Percentiles rank a stretch among this genome's conserved stretches.
These are phyloP conservation scores for Cricetomys ansorgei DNA, from an alignment of 2,113 vertebrate species.

Conservation along the genomic window DNA sequence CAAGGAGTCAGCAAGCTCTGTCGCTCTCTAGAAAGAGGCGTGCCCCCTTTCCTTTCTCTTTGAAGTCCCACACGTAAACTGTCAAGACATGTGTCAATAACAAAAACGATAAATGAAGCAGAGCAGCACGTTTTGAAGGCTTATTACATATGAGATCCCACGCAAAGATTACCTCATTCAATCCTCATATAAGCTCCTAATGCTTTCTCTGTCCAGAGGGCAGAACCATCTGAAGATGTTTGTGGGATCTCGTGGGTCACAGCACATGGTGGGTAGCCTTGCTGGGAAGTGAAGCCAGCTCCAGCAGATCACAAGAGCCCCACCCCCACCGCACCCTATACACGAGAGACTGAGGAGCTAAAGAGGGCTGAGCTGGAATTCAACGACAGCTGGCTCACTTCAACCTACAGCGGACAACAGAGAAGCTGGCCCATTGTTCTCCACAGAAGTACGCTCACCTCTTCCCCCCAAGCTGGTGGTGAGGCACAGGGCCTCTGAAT, in stretches of 20 bases:
- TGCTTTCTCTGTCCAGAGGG: neutral
- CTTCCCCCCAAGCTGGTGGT: conserved; percentile 2
- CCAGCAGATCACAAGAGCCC: neutral
- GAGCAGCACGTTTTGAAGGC: neutral
- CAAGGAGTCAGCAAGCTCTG: neutral
- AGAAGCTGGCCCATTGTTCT: conserved; percentile 48
- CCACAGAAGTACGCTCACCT: conserved; percentile 7
- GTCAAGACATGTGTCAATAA: neutral
- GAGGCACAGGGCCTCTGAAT: conserved; percentile 78
- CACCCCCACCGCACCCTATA: too few relatives aligned
- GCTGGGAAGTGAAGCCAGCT: neutral
- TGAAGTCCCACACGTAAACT: neutral
- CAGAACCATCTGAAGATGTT: neutral
- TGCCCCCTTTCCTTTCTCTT: neutral
- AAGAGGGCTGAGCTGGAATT: neutral
- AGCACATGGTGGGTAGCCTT: neutral
- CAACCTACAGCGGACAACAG: neutral
- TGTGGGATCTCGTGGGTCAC: neutral
- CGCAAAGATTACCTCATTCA: neutral
- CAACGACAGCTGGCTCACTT: neutral
- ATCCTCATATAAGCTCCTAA: neutral
- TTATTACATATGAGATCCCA: neutral
- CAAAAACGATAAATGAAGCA: neutral
- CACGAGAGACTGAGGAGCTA: neutral
- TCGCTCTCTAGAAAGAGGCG: neutral